Base-by-base conservation (phyloP, 2,113 vertebrate species). In the Nothobranchius kuhntae region DNA sequence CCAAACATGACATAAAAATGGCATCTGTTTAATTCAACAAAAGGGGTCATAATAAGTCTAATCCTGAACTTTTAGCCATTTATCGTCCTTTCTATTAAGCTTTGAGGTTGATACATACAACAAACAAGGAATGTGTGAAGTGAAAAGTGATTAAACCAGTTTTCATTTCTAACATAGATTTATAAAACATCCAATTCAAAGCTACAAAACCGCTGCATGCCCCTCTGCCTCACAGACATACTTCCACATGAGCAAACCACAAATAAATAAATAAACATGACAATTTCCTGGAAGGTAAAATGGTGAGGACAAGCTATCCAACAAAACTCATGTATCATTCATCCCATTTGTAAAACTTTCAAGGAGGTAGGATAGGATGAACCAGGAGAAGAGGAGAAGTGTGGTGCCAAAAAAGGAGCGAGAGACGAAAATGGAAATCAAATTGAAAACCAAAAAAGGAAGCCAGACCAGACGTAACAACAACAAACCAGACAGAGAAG, bases 271-370 rank as follows among this genome's bases (percentile, higher is more conserved):
- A 77, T 54, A 60, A 73, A 30, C 70, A 67, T 54, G 26, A 53
- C 12, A 42, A 50, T 83, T 82, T 79, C 53, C 53, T 17, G 54
- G 45, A 44, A 77, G 58, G 65, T 21, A 66, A 66, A 84, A 66
- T 52, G 76, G 30, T 35, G 21, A 86, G 73, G 81, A 80, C 45
- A 77, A 78, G 74, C 78, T 81, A 87, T 83, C 79, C 83, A 80
- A 85, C 55, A 70, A 80, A 82, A 66, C 68, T 85, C 86, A 89
- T 91, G 75, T 80, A 89, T 89, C 86, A 90, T 90, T 92, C 75
- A 90, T 80, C 13, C 38, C 50, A 63, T 62, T 77, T 62, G 73
- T 85, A 69, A 88, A 84, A 85, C 47, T 83, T 78, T 86, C 66
- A 89, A 62, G 61, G 81, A 77, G 68, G 73, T 61, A 69, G 78